A percentile compares a stretch with the other conserved stretches of the same genome.
Evolutionary conservation across 2,888 invertebrate genomes (phyloP).

Genomic region (Calameuta filiformis): DNA sequence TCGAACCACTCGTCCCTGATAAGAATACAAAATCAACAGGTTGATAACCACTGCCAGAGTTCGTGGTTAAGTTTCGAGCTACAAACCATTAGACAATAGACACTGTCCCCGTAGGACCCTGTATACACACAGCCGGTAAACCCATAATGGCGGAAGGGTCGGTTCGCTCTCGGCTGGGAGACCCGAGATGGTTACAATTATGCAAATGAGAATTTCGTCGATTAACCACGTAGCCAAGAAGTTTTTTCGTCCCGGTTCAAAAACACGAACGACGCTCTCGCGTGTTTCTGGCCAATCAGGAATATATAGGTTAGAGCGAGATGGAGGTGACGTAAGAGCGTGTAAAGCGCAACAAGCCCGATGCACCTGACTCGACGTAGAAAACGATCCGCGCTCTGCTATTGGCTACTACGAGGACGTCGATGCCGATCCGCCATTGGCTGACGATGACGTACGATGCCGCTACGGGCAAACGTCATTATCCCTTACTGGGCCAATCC

Average conservation of each 20-base stretch:
- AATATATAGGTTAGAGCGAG: not conserved
- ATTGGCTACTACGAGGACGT: not conserved
- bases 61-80: not conserved
- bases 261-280: conserved; percentile 5
- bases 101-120: not conserved
- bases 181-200: conserved; percentile 10
- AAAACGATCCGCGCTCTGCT: not conserved
- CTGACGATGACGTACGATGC: not conserved
- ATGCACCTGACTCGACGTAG: not conserved
- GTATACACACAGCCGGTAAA: not conserved
- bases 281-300: not conserved
- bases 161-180: not conserved
- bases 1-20: not conserved
- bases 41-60: not conserved
- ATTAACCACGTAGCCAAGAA: conserved; percentile 5
- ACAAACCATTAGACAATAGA: not conserved
- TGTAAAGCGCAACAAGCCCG: not conserved
- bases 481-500: not conserved
- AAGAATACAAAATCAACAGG: not conserved
- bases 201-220: conserved; percentile 14
- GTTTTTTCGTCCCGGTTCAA: not conserved
- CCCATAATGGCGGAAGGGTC: conserved; percentile 9
- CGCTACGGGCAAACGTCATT: not conserved
- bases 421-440: too few relatives aligned
- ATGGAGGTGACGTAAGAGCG: not conserved